Evolutionary conservation across 2,888 invertebrate species (phyloP).

Genomic region (Cantharis lateralis): DNA sequence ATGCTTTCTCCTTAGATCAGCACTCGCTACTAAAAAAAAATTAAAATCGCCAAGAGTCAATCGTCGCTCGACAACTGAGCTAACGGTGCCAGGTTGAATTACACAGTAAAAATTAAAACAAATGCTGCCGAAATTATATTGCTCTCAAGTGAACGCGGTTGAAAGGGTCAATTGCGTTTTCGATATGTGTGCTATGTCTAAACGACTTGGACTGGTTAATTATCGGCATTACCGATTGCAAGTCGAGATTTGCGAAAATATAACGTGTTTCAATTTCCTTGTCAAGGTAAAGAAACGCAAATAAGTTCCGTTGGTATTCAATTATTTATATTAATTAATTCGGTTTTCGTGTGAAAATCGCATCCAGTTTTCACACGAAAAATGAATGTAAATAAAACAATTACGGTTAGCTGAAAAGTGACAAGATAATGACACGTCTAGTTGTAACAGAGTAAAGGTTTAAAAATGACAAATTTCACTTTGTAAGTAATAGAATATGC

Average conservation of each 20-base stretch:
- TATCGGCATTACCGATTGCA: background rate
- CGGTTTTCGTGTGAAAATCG: slow-evolving; percentile 44
- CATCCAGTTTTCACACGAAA: slow-evolving; percentile 40
- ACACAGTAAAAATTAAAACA: too few species aligned
- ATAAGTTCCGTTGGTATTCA: slow-evolving; percentile 44
- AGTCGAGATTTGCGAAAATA: background rate
- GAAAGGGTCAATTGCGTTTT: too few species aligned
- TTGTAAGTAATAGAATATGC: slow-evolving; percentile 21
- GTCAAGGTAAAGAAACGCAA: slow-evolving; percentile 15
- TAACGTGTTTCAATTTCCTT: background rate
- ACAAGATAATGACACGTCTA: slow-evolving; percentile 42
- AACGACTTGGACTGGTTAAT: background rate
- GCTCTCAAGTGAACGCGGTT: too few species aligned
- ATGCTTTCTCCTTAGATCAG: background rate
- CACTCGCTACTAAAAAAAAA: too few species aligned
- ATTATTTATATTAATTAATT: slow-evolving; percentile 42
- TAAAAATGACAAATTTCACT: slow-evolving; percentile 35
- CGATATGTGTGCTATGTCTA: too few species aligned
- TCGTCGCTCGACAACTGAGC: too few species aligned
- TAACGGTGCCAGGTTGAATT: too few species aligned
- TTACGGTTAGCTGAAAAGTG: slow-evolving; percentile 30
- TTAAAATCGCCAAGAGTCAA: too few species aligned
- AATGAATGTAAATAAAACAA: slow-evolving; percentile 37
- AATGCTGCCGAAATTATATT: too few species aligned
- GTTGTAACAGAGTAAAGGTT: slow-evolving; percentile 17